Evolutionary conservation across 2,888 invertebrate species (phyloP), one percentile per base, ranked within the genome.

Genomic region (Frankliniella intonsa): DNA sequence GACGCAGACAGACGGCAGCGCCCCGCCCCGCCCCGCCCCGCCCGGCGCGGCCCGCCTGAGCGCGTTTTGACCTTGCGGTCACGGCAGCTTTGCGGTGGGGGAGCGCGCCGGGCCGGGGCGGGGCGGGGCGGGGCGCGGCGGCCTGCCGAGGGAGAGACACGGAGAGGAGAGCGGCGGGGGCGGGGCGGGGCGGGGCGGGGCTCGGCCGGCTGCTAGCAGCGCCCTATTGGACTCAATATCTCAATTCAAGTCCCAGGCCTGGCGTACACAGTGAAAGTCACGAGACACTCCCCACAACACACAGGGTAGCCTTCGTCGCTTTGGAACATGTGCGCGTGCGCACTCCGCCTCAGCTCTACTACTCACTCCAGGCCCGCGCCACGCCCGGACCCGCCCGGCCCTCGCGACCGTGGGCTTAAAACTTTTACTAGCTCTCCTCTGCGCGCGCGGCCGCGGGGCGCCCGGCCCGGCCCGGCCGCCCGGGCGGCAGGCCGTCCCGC

Each of bases 161-260:
- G 22, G 69, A n/a, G 14, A 55, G 17, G 55, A 55, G 38, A 62
- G 62, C 14, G 17, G 62, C 14, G 62, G 62, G 62, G 62, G 19
- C 62, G 14, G 11, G n/a, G 55, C 14, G 55, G 19, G 55, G 62
- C 62, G 19, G 19, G 62, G 19, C 62, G 62, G 55, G 12, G 55
- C 3, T 17, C 55, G 14, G 55, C 5, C 55, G 62, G 62, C 62
- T 38, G 5, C 38, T 38, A 38, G 69, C 69, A n/a, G 22, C 62
- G 69, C 69, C 69, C 69, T 25, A 76, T 76, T 76, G 69, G 69
- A 76, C 69, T 76, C 69, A 25, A 76, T 76, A 76, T 76, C 69
- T 76, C 69, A 76, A 76, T 76, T 76, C 22, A 38, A 76, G 69
- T 55, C 55, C 55, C 14, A 22, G 69, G 25, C 69, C 22, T n/a